Base-by-base conservation (phyloP, 2,888 invertebrate species). In the Labia minor region DNA sequence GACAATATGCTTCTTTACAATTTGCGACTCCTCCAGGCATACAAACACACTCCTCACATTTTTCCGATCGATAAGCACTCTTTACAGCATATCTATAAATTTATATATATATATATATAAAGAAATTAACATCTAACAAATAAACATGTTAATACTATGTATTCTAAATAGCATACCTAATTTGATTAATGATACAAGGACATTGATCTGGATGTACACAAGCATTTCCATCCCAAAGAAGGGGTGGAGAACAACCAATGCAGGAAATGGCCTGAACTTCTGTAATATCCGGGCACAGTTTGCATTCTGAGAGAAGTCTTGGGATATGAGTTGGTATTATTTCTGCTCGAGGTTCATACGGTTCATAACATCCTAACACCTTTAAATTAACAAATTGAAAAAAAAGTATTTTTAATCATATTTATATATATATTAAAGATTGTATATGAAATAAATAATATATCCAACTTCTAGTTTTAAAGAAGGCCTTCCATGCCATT, bases 1-100 rank as follows among this genome's bases (percentile, higher is more conserved):
- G 84, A 73, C 91, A 86, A 71, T 81, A 83, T 73, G 87, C 87
- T 1, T 86, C 84, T 61, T 81, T 80, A 74, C 94, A 94, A 71
- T 83, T 81, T 0, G 86, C 77, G 21, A 83, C 78, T 11, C 93
- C 92, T 20, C 88, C 88, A 37, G 92, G 74, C 70, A 86, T 84
- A 75, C 94, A 94, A 62, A 86, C 80, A 73, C 94, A 94, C 71
- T 88, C 85, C 70, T 87, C 84, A 74, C 94, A 94, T 70, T 87
- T 84, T 10, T 85, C 82, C 61, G 86, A 87, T 71, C 86, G 84
- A 75, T 86, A 92, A 14, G 82, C 78, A 0, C 85, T 81, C 0
- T 90, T 90, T 49, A 90, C 86, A 0, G 85, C 78, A 75, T 90
- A 89, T n/a, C 87, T 89, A 26, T 64, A 18, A 64, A 21, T n/a